Percentiles rank a stretch among this genome's conserved stretches.
Evolutionary conservation across 2,797 vertebrate species (phyloP).

Genomic region (Hoplostethus mediterraneus): DNA sequence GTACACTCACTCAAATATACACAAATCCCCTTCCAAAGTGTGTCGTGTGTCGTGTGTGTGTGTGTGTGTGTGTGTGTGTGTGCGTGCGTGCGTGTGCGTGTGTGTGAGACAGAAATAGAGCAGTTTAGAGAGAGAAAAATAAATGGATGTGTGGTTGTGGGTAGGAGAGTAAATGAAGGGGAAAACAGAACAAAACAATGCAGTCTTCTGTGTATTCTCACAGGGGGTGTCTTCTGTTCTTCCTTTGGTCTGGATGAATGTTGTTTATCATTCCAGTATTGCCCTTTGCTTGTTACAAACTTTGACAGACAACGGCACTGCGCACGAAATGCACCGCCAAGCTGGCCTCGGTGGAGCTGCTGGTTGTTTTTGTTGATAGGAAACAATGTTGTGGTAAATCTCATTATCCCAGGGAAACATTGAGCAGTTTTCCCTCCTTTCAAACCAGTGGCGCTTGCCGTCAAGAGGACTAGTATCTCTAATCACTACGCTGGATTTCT

Average conservation of each 20-base stretch:
- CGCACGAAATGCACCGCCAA: too few relatives aligned
- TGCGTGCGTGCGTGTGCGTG: too few relatives aligned
- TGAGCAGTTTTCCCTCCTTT: background rate
- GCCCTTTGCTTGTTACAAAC: background rate
- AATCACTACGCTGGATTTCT: too few relatives aligned
- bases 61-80: too few relatives aligned
- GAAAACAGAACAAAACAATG: conserved; percentile 4
- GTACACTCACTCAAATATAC: conserved; percentile 19
- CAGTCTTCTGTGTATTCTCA: conserved; percentile 16
- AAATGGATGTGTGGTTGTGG: too few relatives aligned
- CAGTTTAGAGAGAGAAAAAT: too few relatives aligned
- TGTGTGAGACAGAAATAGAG: too few relatives aligned
- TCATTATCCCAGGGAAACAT: background rate
- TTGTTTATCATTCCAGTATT: background rate
- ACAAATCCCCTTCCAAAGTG: conserved; percentile 1
- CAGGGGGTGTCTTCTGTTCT: conserved; percentile 7
- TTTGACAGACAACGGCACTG: too few relatives aligned
- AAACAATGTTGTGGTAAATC: background rate
- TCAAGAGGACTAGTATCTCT: too few relatives aligned
- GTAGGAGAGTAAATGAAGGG: background rate
- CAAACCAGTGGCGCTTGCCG: too few relatives aligned
- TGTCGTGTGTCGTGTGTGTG: too few relatives aligned
- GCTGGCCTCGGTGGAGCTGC: conserved; percentile 1
- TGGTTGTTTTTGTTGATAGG: background rate
- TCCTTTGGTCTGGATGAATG: background rate